These are phyloP conservation scores for Centruroides vittatus DNA, from an alignment of 1,140 invertebrate species.

Conservation along the genomic window DNA sequence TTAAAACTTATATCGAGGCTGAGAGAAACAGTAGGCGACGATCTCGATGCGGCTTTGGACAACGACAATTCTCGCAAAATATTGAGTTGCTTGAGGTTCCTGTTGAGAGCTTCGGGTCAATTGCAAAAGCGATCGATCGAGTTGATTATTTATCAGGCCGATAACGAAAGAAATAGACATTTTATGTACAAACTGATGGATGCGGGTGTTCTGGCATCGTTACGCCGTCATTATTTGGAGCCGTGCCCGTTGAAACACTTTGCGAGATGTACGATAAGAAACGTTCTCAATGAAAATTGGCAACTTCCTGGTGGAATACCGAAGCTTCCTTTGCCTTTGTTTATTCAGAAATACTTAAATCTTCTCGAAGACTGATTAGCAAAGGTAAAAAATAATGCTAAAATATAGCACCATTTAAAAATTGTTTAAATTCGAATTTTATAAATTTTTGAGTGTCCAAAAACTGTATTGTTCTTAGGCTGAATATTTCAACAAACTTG, in stretches of 20 bases:
- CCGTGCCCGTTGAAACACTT: slow-evolving; percentile 3
- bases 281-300: slow-evolving; percentile 5
- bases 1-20: neutral
- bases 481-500: too few species aligned
- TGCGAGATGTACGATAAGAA: neutral
- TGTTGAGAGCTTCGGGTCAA: neutral
- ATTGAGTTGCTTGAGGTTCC: neutral
- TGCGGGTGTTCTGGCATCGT: neutral
- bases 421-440: too few species aligned
- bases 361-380: slow-evolving; percentile 1
- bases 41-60: neutral
- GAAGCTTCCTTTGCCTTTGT: neutral
- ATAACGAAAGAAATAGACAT: neutral
- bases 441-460: too few species aligned
- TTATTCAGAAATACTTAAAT: neutral
- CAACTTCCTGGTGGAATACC: slow-evolving; percentile 4
- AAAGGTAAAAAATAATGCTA: too few species aligned
- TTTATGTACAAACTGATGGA: neutral
- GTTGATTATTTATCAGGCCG: neutral
- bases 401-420: too few species aligned
- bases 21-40: neutral
- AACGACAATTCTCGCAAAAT: neutral
- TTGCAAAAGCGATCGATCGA: neutral
- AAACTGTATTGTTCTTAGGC: too few species aligned
- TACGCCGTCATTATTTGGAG: neutral